phyloP scores from a whole-genome alignment of 2,113 vertebrate species.

The Apeltes quadracus region DNA sequence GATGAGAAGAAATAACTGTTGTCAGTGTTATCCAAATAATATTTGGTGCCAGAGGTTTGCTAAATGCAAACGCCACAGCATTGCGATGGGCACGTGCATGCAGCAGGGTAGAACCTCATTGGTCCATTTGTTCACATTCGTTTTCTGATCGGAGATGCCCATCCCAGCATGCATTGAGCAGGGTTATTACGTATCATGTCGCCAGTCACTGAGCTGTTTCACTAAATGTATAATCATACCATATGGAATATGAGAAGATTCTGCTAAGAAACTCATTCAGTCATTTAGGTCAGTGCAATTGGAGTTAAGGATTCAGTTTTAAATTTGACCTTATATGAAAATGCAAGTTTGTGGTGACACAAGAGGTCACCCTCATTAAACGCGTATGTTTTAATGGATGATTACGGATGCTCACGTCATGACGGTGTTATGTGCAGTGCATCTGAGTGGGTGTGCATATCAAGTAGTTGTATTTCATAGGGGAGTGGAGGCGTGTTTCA shows the following conservation, averaged over 20 bases:
- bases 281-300: not conserved
- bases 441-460: not conserved
- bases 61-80: no score
- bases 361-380: no score
- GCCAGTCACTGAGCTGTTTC: not conserved
- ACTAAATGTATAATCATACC: not conserved
- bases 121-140: not conserved
- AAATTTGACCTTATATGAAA: not conserved
- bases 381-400: not conserved
- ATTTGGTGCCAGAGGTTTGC: no score
- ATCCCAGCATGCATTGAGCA: not conserved
- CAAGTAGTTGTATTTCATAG: slow-evolving; percentile 2
- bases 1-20: no score
- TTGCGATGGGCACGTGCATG: no score
- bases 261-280: not conserved
- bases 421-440: not conserved
- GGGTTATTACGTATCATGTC: not conserved
- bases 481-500: not conserved
- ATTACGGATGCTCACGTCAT: not conserved
- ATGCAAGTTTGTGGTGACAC: not conserved
- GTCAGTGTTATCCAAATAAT: no score
- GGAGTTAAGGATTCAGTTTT: not conserved
- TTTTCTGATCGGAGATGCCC: not conserved
- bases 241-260: not conserved
- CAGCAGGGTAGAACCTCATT: not conserved